These are phyloP conservation scores for human DNA, from an alignment of 2,113 vertebrate genomes.

Conservation along the genomic window GRCh38 chr18:42024001-42024500, in stretches of 20 bases:
- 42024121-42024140: constrained; percentile 57
- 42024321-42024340: background rate
- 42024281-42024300: background rate
- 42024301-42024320: background rate
- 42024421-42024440: background rate
- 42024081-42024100: constrained; percentile 62
- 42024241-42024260: background rate
- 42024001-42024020: constrained; percentile 49
- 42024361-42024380: background rate
- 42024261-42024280: background rate
- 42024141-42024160: constrained; percentile 53
- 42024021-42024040: constrained; percentile 50
- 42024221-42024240: constrained; percentile 32
- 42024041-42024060: constrained; percentile 64
- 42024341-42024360: constrained; percentile 3
- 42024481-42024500: no score
- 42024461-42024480: no score
- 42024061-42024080: constrained; percentile 56
- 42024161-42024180: constrained; percentile 16
- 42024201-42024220: background rate
- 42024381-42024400: background rate
- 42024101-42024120: constrained; percentile 61
- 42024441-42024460: no score
- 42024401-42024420: background rate
- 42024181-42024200: background rate